phyloP scores from a whole-genome alignment of 2,888 invertebrate genomes.

The Antheraea yamamai region DNA sequence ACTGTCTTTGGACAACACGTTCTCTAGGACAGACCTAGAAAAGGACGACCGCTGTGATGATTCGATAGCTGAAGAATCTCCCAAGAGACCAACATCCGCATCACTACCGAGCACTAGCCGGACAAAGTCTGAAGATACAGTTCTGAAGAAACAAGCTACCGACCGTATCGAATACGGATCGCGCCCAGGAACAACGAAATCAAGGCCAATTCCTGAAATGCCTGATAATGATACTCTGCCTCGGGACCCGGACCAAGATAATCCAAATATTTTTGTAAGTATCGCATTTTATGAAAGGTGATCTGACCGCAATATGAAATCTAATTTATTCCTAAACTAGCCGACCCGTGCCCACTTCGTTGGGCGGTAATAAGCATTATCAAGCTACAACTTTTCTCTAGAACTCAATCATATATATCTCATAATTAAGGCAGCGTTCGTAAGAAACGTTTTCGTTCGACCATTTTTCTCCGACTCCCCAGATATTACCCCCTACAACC shows the following conservation, averaged over 20 bases:
- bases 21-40: constrained; percentile 48
- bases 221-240: constrained; percentile 48
- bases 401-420: too few relatives aligned
- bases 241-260: constrained; percentile 71
- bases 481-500: too few relatives aligned
- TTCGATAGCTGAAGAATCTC: constrained; percentile 33
- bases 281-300: neutral
- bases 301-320: neutral
- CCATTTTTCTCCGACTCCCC: too few relatives aligned
- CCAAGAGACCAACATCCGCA: constrained; percentile 35
- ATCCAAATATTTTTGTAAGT: constrained; percentile 65
- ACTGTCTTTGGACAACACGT: constrained; percentile 46
- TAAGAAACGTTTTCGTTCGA: too few relatives aligned
- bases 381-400: too few relatives aligned
- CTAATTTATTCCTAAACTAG: too few relatives aligned
- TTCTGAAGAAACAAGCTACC: constrained; percentile 48
- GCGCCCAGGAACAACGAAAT: constrained; percentile 53
- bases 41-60: constrained; percentile 45
- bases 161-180: constrained; percentile 41
- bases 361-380: too few relatives aligned
- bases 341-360: too few relatives aligned
- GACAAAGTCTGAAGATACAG: constrained; percentile 35
- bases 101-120: constrained; percentile 40
- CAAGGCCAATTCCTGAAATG: constrained; percentile 63
- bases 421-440: too few relatives aligned